phyloP scores from a whole-genome alignment of 1,140 invertebrate species.

The Calephelis nemesis region DNA sequence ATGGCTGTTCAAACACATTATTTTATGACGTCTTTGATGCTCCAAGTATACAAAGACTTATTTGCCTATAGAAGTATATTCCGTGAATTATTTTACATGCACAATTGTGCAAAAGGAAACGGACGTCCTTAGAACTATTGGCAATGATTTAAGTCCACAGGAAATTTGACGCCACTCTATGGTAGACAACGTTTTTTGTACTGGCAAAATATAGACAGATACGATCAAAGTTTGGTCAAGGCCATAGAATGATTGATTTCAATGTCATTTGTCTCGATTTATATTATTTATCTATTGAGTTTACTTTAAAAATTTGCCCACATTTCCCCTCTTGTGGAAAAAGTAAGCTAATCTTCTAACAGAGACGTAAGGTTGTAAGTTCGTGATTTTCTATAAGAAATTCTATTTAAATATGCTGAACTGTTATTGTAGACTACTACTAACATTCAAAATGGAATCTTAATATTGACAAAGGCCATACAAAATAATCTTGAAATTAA shows the following conservation, averaged over 20 bases:
- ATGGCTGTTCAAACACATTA: not conserved
- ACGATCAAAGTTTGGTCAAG: constrained; percentile 29
- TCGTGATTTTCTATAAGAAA: too few species aligned
- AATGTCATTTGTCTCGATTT: too few species aligned
- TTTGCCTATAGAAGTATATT: constrained; percentile 11
- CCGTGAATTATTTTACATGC: constrained; percentile 47
- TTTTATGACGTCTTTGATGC: not conserved
- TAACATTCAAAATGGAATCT: too few species aligned
- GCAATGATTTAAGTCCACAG: constrained; percentile 42
- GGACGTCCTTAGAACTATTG: constrained; percentile 61
- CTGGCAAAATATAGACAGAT: not conserved
- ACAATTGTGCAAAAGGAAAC: constrained; percentile 61
- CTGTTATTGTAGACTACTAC: too few species aligned
- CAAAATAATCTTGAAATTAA: too few species aligned
- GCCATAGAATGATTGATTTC: constrained; percentile 5
- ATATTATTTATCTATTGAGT: not conserved
- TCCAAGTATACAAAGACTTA: not conserved
- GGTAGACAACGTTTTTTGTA: not conserved
- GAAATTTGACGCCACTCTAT: constrained; percentile 51
- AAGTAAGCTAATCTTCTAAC: not conserved
- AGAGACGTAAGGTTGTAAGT: too few species aligned
- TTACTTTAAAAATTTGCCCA: too few species aligned
- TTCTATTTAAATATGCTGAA: too few species aligned
- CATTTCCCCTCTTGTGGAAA: too few species aligned
- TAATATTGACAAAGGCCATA: too few species aligned